A percentile compares a stretch with the other conserved stretches of the same genome.
Evolutionary conservation across 2,113 vertebrate species (phyloP).

Genomic region (Tenebrosternarchus preto): DNA sequence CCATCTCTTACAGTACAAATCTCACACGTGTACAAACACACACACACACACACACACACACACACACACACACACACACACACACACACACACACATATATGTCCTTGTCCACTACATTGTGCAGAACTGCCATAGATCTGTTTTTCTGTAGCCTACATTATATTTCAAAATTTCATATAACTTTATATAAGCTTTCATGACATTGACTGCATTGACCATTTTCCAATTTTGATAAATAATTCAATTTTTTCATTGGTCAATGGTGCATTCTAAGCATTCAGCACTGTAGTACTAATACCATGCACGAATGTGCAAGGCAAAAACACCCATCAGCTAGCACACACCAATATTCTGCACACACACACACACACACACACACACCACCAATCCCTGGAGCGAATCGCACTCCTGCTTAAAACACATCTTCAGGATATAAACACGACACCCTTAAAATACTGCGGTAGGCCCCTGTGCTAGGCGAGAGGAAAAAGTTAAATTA

Average conservation of each 20-base stretch:
- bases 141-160: not conserved
- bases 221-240: not conserved
- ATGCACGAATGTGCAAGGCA: not conserved
- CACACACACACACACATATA: constrained; percentile 29
- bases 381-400: constrained; percentile 10
- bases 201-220: not conserved
- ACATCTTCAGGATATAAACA: constrained; percentile 43
- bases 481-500: constrained; percentile 71
- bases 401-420: constrained; percentile 31
- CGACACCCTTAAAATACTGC: constrained; percentile 58
- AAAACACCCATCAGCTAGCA: not conserved
- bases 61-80: constrained; percentile 3
- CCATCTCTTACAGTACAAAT: constrained; percentile 53
- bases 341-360: not conserved
- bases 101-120: not conserved
- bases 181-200: not conserved
- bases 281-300: not conserved
- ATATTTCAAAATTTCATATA: not conserved
- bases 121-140: not conserved
- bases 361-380: not conserved
- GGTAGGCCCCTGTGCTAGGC: constrained; percentile 57
- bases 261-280: not conserved
- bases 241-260: not conserved
- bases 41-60: constrained; percentile 25
- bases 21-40: constrained; percentile 16